Conservation (phyloP, 2,888 invertebrate genomes). For the Agrochola litura region DNA sequence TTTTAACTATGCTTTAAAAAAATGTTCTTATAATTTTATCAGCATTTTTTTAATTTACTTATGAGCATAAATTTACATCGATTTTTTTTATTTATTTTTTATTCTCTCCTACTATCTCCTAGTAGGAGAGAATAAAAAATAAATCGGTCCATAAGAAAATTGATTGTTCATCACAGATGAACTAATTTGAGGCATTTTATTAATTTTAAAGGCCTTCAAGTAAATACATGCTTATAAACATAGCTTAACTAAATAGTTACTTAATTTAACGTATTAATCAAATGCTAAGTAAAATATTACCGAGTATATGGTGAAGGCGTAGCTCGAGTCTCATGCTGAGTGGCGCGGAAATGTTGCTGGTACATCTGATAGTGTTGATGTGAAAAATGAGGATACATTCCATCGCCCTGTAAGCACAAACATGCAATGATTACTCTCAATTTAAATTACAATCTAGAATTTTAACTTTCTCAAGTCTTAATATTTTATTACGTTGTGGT, state of each 20-base stretch:
- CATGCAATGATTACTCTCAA: slow-evolving; percentile 22
- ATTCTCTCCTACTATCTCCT: too few species aligned
- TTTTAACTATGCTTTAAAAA: too few species aligned
- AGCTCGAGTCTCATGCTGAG: slow-evolving; percentile 86
- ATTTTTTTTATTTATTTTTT: too few species aligned
- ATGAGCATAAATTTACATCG: too few species aligned
- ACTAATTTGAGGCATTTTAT: neutral
- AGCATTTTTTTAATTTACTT: neutral
- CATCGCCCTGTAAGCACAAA: slow-evolving; percentile 83
- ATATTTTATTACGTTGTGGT: slow-evolving; percentile 78
- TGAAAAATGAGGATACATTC: slow-evolving; percentile 88
- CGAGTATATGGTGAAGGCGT: slow-evolving; percentile 85
- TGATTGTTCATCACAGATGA: neutral
- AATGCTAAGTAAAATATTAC: slow-evolving; percentile 67
- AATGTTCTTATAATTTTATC: neutral
- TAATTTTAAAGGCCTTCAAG: neutral
- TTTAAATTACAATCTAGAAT: neutral
- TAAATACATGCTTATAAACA: neutral
- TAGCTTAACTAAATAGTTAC: neutral
- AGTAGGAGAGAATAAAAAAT: neutral
- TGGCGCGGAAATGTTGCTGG: slow-evolving; percentile 88
- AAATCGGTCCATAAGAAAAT: neutral
- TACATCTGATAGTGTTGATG: slow-evolving; percentile 90
- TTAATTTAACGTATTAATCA: neutral
- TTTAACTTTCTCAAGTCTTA: slow-evolving; percentile 41